Conservation (phyloP, 2,113 vertebrate species). For the Heterocephalus glaber region DNA sequence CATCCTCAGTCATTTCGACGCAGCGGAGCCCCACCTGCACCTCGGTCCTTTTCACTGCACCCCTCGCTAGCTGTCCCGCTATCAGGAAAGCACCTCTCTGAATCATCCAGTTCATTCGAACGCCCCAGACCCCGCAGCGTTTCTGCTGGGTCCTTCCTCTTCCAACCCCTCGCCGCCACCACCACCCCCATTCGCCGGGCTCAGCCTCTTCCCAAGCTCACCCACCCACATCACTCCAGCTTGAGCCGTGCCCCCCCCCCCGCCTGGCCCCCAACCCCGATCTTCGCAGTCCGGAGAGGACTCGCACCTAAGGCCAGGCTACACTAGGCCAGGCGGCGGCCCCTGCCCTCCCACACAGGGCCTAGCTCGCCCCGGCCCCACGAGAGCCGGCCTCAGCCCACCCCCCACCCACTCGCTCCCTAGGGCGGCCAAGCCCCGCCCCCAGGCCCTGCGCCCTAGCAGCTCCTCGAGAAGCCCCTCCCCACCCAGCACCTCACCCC, state of each 20-base stretch:
- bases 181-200: background rate
- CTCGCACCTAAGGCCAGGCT: background rate
- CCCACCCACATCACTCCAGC: slow-evolving; percentile 11
- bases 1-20: slow-evolving; percentile 56
- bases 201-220: background rate
- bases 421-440: background rate
- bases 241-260: slow-evolving; percentile 7
- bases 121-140: background rate
- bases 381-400: background rate
- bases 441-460: background rate
- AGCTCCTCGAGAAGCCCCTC: background rate
- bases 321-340: background rate
- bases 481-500: slow-evolving; percentile 2
- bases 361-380: background rate
- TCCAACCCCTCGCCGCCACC: background rate
- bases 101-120: background rate
- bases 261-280: background rate
- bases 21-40: slow-evolving; percentile 73
- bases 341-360: background rate
- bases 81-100: background rate
- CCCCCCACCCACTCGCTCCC: background rate
- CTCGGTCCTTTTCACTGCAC: background rate
- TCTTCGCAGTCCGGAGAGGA: background rate
- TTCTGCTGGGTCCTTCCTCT: background rate
- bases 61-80: slow-evolving; percentile 33